phyloP scores from a whole-genome alignment of 2,113 vertebrate genomes.

The Gorsachius goisagi region DNA sequence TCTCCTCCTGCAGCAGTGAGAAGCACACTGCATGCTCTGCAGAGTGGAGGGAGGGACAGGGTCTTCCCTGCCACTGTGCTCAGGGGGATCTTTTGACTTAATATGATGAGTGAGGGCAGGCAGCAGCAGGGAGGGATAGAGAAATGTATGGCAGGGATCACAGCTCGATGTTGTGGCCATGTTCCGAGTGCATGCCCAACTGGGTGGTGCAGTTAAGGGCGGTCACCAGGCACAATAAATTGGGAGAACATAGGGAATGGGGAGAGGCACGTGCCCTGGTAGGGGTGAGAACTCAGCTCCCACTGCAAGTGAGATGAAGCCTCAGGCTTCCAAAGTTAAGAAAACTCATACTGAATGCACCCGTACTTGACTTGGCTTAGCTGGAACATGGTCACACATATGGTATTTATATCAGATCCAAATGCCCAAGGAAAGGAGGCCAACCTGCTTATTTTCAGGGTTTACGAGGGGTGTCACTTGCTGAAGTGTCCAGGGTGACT shows the following conservation, averaged over 20 bases:
- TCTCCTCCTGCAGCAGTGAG: not conserved
- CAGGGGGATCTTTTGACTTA: not conserved
- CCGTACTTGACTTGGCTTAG: rapidly evolving
- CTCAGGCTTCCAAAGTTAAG: not conserved
- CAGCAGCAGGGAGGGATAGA: not conserved
- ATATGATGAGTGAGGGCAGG: not conserved
- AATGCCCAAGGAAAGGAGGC: not conserved
- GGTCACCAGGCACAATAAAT: not conserved
- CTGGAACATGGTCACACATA: not conserved
- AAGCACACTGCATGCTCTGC: not conserved
- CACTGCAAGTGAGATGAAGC: not conserved
- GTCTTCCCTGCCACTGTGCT: not conserved
- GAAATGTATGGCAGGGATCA: not conserved
- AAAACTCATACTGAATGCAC: rapidly evolving
- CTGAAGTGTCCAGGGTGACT: constrained; percentile 11
- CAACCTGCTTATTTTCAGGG: not conserved
- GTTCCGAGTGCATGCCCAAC: not conserved
- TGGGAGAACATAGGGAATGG: rapidly evolving
- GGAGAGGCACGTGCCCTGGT: not conserved
- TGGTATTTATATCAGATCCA: not conserved
- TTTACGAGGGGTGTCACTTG: not conserved
- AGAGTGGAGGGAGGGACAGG: not conserved
- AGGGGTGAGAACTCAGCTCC: not conserved
- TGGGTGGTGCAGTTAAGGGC: not conserved
- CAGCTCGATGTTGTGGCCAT: rapidly evolving